Evolutionary conservation across 2,113 vertebrate genomes (phyloP), one percentile per base, ranked within the genome.

Genomic region (Anguilla japonica): DNA sequence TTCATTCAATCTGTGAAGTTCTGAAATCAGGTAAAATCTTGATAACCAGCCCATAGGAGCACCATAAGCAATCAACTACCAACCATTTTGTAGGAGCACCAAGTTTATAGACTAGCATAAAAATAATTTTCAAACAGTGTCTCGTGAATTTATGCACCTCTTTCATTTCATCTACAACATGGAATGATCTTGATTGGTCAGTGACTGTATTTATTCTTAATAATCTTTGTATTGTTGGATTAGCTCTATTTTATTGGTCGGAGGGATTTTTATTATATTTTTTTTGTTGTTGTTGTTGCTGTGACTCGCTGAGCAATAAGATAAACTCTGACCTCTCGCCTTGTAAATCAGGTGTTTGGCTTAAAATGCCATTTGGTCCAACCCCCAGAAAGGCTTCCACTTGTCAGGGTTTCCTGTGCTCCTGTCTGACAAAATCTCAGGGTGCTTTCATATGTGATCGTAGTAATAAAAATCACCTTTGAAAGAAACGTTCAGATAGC

Each of bases 81-180:
- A 53, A 2, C 50, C 50, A 53, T 53, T 6, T 53, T 53, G 50
- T 53, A 53, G 50, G 50, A 53, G 13, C 50, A 14, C 41, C 75
- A 85, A 88, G 80, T 85, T 29, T 84, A 34, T 34, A 41, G 26
- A 82, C n/a, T 2, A 60, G 57, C 57, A 2, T 2, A 85, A 78
- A 46, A 20, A 34, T 75, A 82, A 41, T 14, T 84, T 88, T 81
- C 71, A 84, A 90, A 85, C 91, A 91, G 90, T 87, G 29, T 29
- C 15, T 53, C 43, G 50, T 82, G 43, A 5, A 11, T 84, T 84
- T 46, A 90, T 87, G 89, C 57, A 53, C 91, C 63, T 85, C 85
- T 88, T 91, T 89, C 79, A 92, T 89, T 90, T 91, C 91, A 85
- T 92, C 40, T 87, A 39, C 3, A 89, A 87, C 88, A 87, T 60